These are phyloP conservation scores for Epizoanthus illoricatus DNA, from an alignment of 92 coral and sea anemone genomes.

Conservation along the genomic window DNA sequence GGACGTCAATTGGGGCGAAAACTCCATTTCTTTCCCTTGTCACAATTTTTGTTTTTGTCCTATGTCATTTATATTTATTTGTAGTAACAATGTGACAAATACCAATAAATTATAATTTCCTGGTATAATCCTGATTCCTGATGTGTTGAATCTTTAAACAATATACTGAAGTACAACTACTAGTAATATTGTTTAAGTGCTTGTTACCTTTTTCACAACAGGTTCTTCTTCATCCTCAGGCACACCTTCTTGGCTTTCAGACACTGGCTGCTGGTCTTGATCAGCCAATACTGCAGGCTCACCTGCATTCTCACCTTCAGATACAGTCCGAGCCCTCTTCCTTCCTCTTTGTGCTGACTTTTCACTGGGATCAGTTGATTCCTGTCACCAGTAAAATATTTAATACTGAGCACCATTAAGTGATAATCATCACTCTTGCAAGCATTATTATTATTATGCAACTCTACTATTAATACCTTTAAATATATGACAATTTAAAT, in stretches of 20 bases:
- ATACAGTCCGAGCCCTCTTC: conserved; percentile 7
- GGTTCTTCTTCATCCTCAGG: conserved; percentile 44
- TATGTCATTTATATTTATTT: too few relatives aligned
- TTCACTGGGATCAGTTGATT: background rate
- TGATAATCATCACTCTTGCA: background rate
- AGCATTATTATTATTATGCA: background rate
- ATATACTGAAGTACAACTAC: background rate
- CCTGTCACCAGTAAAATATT: background rate
- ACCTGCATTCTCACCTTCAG: conserved; percentile 11
- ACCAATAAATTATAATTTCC: too few relatives aligned
- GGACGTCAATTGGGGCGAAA: too few relatives aligned
- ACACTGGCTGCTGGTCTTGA: background rate
- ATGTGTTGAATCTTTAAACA: too few relatives aligned
- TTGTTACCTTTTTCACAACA: conserved; percentile 44
- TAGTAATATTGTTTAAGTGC: background rate
- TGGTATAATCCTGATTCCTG: too few relatives aligned
- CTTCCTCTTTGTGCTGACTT: background rate
- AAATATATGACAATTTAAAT: too few relatives aligned
- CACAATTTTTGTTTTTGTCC: too few relatives aligned
- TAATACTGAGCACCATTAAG: background rate
- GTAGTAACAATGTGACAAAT: too few relatives aligned
- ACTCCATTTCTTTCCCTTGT: too few relatives aligned
- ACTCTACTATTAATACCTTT: too few relatives aligned
- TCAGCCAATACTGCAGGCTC: conserved; percentile 2
- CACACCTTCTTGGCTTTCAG: conserved; percentile 16